These are phyloP conservation scores for Zhuqinia jingwanae DNA, from an alignment of 2,888 invertebrate genomes.

Conservation along the genomic window DNA sequence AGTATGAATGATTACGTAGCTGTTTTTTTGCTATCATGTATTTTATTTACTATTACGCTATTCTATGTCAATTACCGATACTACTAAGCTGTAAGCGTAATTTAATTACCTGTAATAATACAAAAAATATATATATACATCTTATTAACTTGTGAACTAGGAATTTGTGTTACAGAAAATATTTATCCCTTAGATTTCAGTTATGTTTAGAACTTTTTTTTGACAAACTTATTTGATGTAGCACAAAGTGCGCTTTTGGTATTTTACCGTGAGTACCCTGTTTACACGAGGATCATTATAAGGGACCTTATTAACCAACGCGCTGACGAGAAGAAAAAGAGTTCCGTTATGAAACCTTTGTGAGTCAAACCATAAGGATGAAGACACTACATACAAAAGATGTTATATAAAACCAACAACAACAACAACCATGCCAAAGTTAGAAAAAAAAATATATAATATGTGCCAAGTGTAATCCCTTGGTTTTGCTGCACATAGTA, in stretches of 20 bases:
- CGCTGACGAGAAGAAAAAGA: neutral
- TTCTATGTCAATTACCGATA: neutral
- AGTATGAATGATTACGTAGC: neutral
- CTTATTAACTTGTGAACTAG: too few relatives aligned
- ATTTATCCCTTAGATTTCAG: neutral
- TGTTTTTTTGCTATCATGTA: neutral
- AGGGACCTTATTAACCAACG: neutral
- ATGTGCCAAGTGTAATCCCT: too few relatives aligned
- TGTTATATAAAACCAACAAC: too few relatives aligned
- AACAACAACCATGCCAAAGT: too few relatives aligned
- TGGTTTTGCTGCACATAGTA: too few relatives aligned
- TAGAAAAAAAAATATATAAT: too few relatives aligned
- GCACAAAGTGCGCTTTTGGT: too few relatives aligned
- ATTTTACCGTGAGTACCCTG: neutral
- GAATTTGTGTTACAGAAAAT: neutral
- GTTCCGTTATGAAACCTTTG: conserved; percentile 50
- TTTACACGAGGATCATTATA: neutral
- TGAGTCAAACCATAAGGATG: too few relatives aligned
- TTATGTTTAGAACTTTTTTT: neutral
- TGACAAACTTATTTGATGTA: neutral
- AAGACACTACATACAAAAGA: too few relatives aligned
- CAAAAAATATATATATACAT: too few relatives aligned
- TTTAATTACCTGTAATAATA: too few relatives aligned
- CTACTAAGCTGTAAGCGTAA: too few relatives aligned
- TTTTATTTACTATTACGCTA: neutral